Evolutionary conservation across 2,888 invertebrate genomes (phyloP).

Genomic region (Spodoptera exigua): DNA sequence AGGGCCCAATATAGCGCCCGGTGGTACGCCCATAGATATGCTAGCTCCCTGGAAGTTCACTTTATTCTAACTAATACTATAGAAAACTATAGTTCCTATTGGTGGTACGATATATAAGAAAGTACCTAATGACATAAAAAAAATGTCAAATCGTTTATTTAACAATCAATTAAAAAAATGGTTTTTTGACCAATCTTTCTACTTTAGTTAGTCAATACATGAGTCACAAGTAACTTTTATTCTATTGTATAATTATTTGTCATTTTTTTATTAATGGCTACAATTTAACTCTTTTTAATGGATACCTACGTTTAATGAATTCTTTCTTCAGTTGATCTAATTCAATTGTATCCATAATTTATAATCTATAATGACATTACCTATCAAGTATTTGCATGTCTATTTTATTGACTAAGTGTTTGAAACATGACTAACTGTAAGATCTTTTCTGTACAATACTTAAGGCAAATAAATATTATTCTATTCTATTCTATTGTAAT

Average conservation of each 20-base stretch:
- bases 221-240: conserved; percentile 7
- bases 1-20: no score
- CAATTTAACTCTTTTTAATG: no score
- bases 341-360: no score
- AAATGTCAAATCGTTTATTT: conserved; percentile 8
- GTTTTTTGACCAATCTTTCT: conserved; percentile 5
- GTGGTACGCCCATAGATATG: no score
- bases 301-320: conserved; percentile 1
- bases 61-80: no score
- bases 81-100: conserved; percentile 1
- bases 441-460: conserved; percentile 4
- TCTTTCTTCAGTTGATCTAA: conserved; percentile 1
- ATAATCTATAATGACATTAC: not conserved
- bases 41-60: no score
- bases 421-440: conserved; percentile 6
- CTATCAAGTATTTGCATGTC: conserved; percentile 6
- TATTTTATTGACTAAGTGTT: conserved; percentile 9
- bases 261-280: conserved; percentile 6
- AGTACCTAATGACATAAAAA: conserved; percentile 8
- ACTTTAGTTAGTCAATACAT: conserved; percentile 7
- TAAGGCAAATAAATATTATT: conserved; percentile 7
- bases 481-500: no score
- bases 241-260: conserved; percentile 10
- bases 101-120: conserved; percentile 2
- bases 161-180: conserved; percentile 8